Evolutionary conservation across 37 sponge, comb jelly and placozoan genomes (phyloP).

Genomic region (Agelas oroides): DNA sequence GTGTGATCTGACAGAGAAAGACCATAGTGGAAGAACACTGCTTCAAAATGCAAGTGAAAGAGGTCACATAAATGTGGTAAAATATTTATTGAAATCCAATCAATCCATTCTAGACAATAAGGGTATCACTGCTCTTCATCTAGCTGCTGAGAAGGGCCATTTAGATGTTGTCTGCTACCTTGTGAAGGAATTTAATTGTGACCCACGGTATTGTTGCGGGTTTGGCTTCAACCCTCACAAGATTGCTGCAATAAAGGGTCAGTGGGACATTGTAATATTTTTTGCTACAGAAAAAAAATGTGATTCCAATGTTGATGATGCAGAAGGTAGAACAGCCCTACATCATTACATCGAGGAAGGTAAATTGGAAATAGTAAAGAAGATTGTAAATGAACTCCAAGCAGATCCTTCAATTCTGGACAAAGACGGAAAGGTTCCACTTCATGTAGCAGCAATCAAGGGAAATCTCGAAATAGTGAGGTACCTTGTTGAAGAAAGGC

Average conservation of each 20-base stretch:
- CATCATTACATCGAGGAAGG: conserved; percentile 22
- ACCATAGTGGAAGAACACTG: conserved; percentile 1
- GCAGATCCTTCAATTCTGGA: neutral
- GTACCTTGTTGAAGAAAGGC: neutral
- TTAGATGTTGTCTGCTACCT: neutral
- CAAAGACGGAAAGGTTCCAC: conserved; percentile 25
- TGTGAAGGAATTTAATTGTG: neutral
- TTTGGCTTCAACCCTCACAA: neutral
- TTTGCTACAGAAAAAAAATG: neutral
- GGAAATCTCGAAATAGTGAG: conserved; percentile 25
- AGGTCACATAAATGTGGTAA: conserved; percentile 17
- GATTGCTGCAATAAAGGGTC: neutral
- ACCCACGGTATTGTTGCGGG: neutral
- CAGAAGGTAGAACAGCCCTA: neutral
- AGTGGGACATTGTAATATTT: neutral
- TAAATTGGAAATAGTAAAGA: conserved; percentile 16
- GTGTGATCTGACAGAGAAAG: neutral
- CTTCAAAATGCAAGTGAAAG: conserved; percentile 25
- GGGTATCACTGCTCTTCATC: neutral
- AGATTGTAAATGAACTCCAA: conserved; percentile 2
- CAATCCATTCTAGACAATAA: neutral
- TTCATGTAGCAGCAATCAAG: conserved; percentile 8
- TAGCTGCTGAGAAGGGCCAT: conserved; percentile 16
- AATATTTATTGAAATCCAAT: neutral
- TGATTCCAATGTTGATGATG: neutral